A percentile compares a stretch with the other conserved stretches of the same genome.
Evolutionary conservation across 2,797 vertebrate genomes (phyloP).

Genomic region (Schizothorax lantsangensis): DNA sequence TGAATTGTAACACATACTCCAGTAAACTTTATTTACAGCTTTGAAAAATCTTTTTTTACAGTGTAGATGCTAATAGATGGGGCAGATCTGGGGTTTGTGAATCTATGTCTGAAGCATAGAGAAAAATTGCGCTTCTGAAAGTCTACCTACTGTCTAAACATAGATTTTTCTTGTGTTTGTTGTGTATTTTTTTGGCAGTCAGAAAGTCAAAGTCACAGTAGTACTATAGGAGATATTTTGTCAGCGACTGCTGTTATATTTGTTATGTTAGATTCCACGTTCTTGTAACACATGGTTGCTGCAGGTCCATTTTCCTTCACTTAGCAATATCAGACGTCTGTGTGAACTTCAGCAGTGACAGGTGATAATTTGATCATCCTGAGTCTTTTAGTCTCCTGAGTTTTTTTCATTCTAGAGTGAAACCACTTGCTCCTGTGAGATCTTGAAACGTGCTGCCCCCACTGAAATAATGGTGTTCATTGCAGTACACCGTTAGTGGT

Average conservation of each 20-base stretch:
- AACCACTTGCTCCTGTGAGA: conserved; percentile 18
- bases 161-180: not conserved
- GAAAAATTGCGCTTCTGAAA: not conserved
- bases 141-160: not conserved
- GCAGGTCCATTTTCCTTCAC: conserved; percentile 1
- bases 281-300: not conserved
- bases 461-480: conserved; percentile 9
- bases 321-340: not conserved
- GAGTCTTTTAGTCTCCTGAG: not conserved
- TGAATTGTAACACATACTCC: too few relatives aligned
- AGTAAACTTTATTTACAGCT: not conserved
- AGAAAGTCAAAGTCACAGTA: not conserved
- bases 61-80: not conserved
- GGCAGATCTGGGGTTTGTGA: not conserved
- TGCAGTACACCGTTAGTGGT: conserved; percentile 1
- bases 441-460: not conserved
- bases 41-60: not conserved
- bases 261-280: conserved; percentile 7
- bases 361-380: conserved; percentile 44
- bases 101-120: not conserved
- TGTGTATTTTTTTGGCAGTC: not conserved
- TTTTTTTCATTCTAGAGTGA: conserved; percentile 29
- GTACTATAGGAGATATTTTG: not conserved
- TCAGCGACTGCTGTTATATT: conserved; percentile 42
- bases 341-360: conserved; percentile 46